Evolutionary conservation across 2,113 vertebrate genomes (phyloP).

Genomic region (Setophaga petechia): DNA sequence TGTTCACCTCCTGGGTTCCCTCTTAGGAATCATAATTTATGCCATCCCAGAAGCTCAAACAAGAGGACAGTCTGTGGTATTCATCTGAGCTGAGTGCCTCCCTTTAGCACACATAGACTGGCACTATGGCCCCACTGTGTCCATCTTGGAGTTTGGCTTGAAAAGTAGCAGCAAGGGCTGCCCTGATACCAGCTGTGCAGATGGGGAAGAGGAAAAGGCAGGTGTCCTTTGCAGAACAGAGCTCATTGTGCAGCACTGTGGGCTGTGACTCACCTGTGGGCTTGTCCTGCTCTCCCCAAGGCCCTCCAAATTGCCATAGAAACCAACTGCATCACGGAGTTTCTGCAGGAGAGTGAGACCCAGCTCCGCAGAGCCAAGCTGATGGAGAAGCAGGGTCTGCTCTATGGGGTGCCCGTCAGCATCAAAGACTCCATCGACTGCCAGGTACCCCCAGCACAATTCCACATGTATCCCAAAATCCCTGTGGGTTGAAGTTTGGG

Average conservation of each 20-base stretch:
- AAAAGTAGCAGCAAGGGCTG: background rate
- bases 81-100: background rate
- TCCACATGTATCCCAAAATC: accelerated
- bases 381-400: constrained; percentile 56
- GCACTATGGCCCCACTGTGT: accelerated
- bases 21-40: background rate
- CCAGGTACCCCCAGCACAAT: constrained; percentile 61
- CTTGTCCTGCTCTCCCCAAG: constrained; percentile 52
- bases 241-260: accelerated
- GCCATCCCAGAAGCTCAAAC: background rate
- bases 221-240: background rate
- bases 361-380: constrained; percentile 55
- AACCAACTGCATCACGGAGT: constrained; percentile 80
- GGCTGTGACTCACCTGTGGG: background rate
- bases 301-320: constrained; percentile 72
- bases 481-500: background rate
- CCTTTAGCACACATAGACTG: background rate
- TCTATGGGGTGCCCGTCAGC: constrained; percentile 80
- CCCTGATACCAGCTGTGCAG: accelerated
- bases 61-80: background rate
- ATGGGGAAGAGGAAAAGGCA: background rate
- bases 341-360: constrained; percentile 75
- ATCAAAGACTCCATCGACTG: constrained; percentile 80
- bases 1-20: background rate
- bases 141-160: background rate